Base-by-base conservation (phyloP, 1,140 invertebrate genomes). In the Dreissena polymorpha region DNA sequence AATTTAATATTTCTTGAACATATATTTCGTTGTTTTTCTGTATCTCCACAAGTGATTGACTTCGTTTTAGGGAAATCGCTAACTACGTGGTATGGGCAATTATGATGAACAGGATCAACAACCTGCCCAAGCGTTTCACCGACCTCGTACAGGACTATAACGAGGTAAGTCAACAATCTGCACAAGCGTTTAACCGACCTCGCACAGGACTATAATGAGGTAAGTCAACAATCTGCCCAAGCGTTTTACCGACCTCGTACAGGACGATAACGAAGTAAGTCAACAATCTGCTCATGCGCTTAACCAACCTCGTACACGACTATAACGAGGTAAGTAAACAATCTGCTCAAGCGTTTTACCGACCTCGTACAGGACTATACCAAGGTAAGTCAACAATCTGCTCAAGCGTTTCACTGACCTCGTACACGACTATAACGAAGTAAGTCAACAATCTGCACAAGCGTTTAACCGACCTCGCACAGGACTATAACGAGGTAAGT, bases 21-120 rank as follows among this genome's bases (percentile, higher is more conserved):
- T 39, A 39, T 39, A 39, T 39, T 39, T 39, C 39, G 39, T 39
- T 2, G 2, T 39, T 2, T 39, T 69, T 29, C 16, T 18, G 25
- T 25, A n/a, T 69, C 16, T 29, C 0, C 3, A 69, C 29, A 10
- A 39, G 10, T 69, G 21, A 16, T 69, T 16, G 39, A n/a, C 25
- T 12, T 0, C 18, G 49, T 65, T 65, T 57, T 51, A 75, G 71
- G 14, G 39, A 18, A 0, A 27, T 83, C 13, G 64, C 60, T 27
- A 83, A 83, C 23, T 75, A 75, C 57, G 3, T 73, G 13, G 21
- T 73, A 18, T 83, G 80, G 80, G 7, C 27, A 10, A 83, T 65
- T 8, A 76, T 76, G 74, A 64, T 49, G 25, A 65, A 67, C 39
- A 29, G 57, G 39, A n/a, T 49, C 16, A 23, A 14, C 50, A 65